Evolutionary conservation across 2,888 invertebrate species (phyloP).

Genomic region (Scotopteryx bipunctaria): DNA sequence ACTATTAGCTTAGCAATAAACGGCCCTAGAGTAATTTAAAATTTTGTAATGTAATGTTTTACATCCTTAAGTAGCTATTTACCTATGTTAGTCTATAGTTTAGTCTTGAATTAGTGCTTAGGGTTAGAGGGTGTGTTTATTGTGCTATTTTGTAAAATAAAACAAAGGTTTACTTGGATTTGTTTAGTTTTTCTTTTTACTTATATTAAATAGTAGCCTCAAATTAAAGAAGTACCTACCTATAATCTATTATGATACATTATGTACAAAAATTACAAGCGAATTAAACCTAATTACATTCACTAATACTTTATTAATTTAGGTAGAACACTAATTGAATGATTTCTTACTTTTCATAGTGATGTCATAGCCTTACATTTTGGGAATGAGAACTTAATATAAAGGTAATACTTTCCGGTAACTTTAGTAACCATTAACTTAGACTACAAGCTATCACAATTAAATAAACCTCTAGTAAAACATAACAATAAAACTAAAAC

Average conservation of each 20-base stretch:
- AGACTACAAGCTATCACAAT: constrained; percentile 70
- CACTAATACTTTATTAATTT: constrained; percentile 36
- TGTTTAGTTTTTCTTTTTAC: constrained; percentile 49
- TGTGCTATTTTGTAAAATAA: constrained; percentile 42
- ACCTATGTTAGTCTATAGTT: too few species aligned
- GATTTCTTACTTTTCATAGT: constrained; percentile 51
- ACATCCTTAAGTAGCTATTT: too few species aligned
- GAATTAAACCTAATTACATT: constrained; percentile 32
- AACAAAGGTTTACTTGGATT: constrained; percentile 48
- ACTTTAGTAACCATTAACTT: constrained; percentile 73
- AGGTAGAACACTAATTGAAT: constrained; percentile 45
- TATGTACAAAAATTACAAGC: constrained; percentile 65
- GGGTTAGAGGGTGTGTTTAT: too few species aligned
- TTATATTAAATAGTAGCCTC: constrained; percentile 69
- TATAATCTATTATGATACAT: constrained; percentile 48
- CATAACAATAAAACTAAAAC: constrained; percentile 71
- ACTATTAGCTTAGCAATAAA: too few species aligned
- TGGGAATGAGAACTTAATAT: constrained; percentile 62
- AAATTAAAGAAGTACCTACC: constrained; percentile 49
- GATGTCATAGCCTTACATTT: constrained; percentile 70
- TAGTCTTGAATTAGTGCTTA: too few species aligned
- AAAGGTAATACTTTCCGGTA: constrained; percentile 81
- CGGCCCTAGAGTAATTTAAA: too few species aligned
- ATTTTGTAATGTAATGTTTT: too few species aligned
- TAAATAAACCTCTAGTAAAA: constrained; percentile 76